Evolutionary conservation across 2,888 invertebrate species (phyloP).

Genomic region (Tetheella fluctuosa): DNA sequence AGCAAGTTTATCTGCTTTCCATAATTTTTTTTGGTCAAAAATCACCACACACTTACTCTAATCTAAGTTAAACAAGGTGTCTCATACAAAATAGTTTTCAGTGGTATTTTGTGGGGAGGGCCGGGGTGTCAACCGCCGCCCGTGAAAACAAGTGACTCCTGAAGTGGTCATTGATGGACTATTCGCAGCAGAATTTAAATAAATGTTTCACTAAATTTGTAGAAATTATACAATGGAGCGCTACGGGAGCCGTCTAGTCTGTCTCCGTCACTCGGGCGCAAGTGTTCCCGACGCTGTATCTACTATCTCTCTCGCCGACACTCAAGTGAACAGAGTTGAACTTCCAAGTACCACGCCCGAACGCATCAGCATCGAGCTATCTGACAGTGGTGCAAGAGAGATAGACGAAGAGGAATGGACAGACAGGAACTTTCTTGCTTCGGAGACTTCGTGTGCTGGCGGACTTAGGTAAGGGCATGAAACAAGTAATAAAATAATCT

Average conservation of each 20-base stretch:
- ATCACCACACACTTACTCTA: too few species aligned
- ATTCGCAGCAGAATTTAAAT: too few species aligned
- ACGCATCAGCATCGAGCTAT: constrained; percentile 70
- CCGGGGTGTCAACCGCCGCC: too few species aligned
- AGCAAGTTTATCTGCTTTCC: too few species aligned
- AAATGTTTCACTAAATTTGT: too few species aligned
- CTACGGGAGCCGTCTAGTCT: constrained; percentile 67
- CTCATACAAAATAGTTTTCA: too few species aligned
- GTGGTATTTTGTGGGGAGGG: too few species aligned
- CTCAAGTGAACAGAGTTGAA: constrained; percentile 23
- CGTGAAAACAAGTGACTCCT: too few species aligned
- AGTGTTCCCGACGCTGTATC: constrained; percentile 49
- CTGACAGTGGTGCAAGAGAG: constrained; percentile 80
- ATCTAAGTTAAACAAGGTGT: too few species aligned
- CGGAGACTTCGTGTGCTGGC: constrained; percentile 83
- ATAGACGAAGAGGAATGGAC: constrained; percentile 99
- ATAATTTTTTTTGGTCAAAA: too few species aligned
- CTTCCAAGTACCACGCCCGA: constrained; percentile 59
- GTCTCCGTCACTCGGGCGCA: constrained; percentile 67
- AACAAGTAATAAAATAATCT: too few species aligned
- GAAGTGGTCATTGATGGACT: too few species aligned
- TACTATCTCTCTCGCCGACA: constrained; percentile 23
- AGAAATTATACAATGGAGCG: constrained; percentile 75
- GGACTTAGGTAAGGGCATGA: constrained; percentile 59
- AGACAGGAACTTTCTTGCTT: constrained; percentile 94